These are phyloP conservation scores for Anodontia alba DNA, from an alignment of 2,888 invertebrate genomes.

Conservation along the genomic window DNA sequence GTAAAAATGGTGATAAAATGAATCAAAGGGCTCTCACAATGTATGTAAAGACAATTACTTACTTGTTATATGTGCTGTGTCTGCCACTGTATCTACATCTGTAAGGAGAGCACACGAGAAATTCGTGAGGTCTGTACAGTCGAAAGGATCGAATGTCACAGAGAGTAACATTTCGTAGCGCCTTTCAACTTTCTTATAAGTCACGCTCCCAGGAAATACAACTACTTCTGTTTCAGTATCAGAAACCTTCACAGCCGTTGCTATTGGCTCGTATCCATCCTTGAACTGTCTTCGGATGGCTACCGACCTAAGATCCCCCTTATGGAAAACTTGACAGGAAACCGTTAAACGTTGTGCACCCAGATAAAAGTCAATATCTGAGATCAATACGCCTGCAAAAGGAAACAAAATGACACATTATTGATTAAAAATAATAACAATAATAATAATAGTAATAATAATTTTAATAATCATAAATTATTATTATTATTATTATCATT, in stretches of 20 bases:
- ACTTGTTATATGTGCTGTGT: slow-evolving; percentile 45
- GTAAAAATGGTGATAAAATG: too few species aligned
- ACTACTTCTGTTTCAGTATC: slow-evolving; percentile 21
- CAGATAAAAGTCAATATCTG: slow-evolving; percentile 40
- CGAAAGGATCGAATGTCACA: slow-evolving; percentile 46
- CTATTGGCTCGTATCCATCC: slow-evolving; percentile 54
- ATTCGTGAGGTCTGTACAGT: slow-evolving; percentile 54
- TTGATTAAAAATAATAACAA: too few species aligned
- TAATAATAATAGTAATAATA: too few species aligned
- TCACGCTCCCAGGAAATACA: slow-evolving; percentile 45
- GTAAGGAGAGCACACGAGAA: slow-evolving; percentile 54
- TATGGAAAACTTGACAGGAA: slow-evolving; percentile 46
- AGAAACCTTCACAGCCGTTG: slow-evolving; percentile 22
- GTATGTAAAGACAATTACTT: too few species aligned
- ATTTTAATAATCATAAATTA: too few species aligned
- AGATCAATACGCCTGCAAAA: slow-evolving; percentile 43
- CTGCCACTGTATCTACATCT: slow-evolving; percentile 18
- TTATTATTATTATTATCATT: too few species aligned
- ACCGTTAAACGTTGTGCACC: slow-evolving; percentile 43
- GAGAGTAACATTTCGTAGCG: slow-evolving; percentile 40
- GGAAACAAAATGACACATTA: neutral
- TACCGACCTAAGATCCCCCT: slow-evolving; percentile 38
- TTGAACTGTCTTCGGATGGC: slow-evolving; percentile 50
- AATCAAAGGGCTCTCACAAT: too few species aligned
- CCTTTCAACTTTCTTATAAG: slow-evolving; percentile 26